Base-by-base conservation (phyloP, 2,888 invertebrate genomes). In the Thecocarcelia acutangulata region DNA sequence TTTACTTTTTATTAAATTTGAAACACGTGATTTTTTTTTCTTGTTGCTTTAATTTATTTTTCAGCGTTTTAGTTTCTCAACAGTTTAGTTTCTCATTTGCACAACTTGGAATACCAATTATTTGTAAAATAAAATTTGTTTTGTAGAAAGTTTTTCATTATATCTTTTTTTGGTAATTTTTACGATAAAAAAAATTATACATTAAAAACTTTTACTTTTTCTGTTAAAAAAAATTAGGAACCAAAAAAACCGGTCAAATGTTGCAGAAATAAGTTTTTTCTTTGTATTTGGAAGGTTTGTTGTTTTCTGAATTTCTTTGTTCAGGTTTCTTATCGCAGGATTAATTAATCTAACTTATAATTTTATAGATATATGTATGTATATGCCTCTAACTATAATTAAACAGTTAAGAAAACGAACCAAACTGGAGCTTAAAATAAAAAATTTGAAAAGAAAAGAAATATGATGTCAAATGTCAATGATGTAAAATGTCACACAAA, bases 141-240 rank as follows among this genome's bases (percentile, higher is more conserved):
- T 68, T 48, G 72, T 81, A 81, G 81, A 81, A 81, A 81, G 81
- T 81, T 77, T 70, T 72, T 46, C 21, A 56, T 69, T 33, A 13
- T 56, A 33, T 46, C 40, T 48, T 40, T 64, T 54, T 15, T 52
- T 42, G 12, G 21, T 24, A 13, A 24, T 33, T 46, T 40, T 63
- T 64, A 72, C 9, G 6, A 5, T 33, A 33, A 33, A 3, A 33
- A 33, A 33, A 0, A 12, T 11, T 11, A 44, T 4, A 15, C 17
- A 15, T 21, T 24, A 24, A 59, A 56, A 77, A 73, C 81, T 81
- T 77, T 81, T 81, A 81, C 81, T 74, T 81, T 72, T 75, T 52
- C 42, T 8, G 13, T 70, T 40, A n/a, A 9, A 58, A 61, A 52
- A 73, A 42, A 42, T 19, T 19, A 46, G 54, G 54, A 54, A 44